Evolutionary conservation across 2,797 vertebrate species (phyloP), one percentile per base, ranked within the genome.

Genomic region (Gephyroberyx darwinii): DNA sequence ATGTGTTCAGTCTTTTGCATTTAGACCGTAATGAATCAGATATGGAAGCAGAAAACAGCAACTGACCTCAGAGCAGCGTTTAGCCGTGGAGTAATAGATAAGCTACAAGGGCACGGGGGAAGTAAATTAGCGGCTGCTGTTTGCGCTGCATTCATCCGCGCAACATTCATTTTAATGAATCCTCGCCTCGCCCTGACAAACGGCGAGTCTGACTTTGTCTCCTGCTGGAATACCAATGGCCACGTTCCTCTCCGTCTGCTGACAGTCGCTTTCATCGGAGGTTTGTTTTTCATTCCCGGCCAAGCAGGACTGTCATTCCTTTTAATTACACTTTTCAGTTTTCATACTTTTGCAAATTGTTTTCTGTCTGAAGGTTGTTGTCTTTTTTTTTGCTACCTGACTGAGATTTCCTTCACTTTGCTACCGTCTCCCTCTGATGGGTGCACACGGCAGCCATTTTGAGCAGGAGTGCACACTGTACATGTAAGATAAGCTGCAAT

Each of bases 371-470:
- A 12, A 0, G 39, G 3, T 9, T 10, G n/a, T n/a, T n/a, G n/a
- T n/a, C n/a, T 41, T 41, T 41, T 26, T 26, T 26, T 26, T 37
- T 41, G 39, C 39, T 3, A 41, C 39, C 13, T 41, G 39, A 41
- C 39, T 41, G 39, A 41, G 39, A 1, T 41, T 41, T 41, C 12
- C 39, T 41, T 20, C n/a, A 50, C 14, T 47, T 47, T 16, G 13
- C 41, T 35, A 35, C 39, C 39, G 0, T 53, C 20, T 26, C 65
- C 63, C 33, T 33, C 51, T n/a, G 45, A 35, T 60, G 73, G 6
- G 20, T 4, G 48, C 58, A 3, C 20, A 3, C n/a, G 0, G 79
- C 75, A 33, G 84, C 85, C 76, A 83, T 84, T 85, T 84, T 84
- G 70, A 77, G 71, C 72, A 17, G 33, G 13, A 75, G 1, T 4